These are phyloP conservation scores for Loriculus beryllinus DNA, from an alignment of 2,797 vertebrate species.

Conservation along the genomic window DNA sequence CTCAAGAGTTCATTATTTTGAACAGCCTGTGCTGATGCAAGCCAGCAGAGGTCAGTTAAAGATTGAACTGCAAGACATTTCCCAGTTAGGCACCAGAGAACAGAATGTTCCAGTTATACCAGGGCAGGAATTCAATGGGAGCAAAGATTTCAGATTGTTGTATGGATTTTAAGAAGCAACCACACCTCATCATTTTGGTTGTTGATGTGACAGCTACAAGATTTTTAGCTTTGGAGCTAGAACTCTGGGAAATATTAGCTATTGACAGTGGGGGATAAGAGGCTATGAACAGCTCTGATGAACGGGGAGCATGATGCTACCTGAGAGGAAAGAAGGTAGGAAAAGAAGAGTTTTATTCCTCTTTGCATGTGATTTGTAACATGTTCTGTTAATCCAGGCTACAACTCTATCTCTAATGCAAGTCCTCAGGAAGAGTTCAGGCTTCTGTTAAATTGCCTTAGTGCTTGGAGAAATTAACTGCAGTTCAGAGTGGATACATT, in stretches of 20 bases:
- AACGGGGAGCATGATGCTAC: background rate
- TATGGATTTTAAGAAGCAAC: background rate
- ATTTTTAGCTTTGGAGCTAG: background rate
- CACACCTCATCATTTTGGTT: background rate
- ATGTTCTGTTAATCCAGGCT: background rate
- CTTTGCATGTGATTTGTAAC: background rate
- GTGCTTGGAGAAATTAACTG: background rate
- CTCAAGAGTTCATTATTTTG: constrained; percentile 43
- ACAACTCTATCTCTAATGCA: background rate
- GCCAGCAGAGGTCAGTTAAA: constrained; percentile 12
- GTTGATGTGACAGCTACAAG: background rate
- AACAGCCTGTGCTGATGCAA: constrained; percentile 19
- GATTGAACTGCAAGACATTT: background rate
- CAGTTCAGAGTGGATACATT: background rate
- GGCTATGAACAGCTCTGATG: background rate
- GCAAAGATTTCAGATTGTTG: background rate
- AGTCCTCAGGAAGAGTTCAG: background rate
- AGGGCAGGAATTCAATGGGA: background rate
- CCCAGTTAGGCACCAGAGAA: background rate
- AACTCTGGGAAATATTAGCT: background rate
- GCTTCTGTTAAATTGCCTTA: constrained; percentile 24
- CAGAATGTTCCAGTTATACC: background rate
- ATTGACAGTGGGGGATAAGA: background rate
- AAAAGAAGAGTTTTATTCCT: background rate
- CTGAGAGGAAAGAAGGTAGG: background rate